Conservation (phyloP, 30 jellyfish, hydroid and myxozoan genomes). For the Nemopilema nomurai region DNA sequence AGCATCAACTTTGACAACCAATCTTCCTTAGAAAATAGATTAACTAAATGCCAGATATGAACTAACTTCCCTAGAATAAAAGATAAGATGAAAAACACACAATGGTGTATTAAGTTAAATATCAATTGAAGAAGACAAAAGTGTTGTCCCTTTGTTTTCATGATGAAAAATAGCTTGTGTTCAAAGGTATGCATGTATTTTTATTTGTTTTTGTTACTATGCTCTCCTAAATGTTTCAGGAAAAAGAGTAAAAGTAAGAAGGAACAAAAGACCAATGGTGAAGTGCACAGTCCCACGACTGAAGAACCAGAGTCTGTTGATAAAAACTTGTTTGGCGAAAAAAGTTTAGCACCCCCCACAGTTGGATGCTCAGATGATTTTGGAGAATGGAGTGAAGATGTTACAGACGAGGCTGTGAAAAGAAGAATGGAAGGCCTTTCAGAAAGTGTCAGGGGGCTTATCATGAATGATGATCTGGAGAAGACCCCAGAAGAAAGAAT, state of each 20-base stretch:
- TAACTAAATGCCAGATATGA: no score
- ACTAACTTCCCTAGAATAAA: no score
- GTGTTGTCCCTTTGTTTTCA: no score
- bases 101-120: no score
- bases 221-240: background rate
- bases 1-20: no score
- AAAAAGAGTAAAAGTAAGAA: conserved; percentile 71
- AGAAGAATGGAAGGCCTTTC: conserved; percentile 89
- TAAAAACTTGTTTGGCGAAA: conserved; percentile 43
- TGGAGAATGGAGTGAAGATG: conserved; percentile 97
- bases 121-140: no score
- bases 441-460: conserved; percentile 90
- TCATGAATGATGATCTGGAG: conserved; percentile 91
- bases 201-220: background rate
- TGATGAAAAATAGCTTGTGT: background rate
- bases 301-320: conserved; percentile 77
- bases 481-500: conserved; percentile 89
- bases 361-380: conserved; percentile 38
- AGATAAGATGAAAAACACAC: no score
- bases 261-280: conserved; percentile 57
- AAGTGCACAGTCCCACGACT: conserved; percentile 63
- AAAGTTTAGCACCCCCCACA: conserved; percentile 51
- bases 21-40: no score
- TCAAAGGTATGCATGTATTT: background rate
- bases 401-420: conserved; percentile 95